Base-by-base conservation (phyloP, 2,888 invertebrate genomes). In the Epistrophella euchroma region DNA sequence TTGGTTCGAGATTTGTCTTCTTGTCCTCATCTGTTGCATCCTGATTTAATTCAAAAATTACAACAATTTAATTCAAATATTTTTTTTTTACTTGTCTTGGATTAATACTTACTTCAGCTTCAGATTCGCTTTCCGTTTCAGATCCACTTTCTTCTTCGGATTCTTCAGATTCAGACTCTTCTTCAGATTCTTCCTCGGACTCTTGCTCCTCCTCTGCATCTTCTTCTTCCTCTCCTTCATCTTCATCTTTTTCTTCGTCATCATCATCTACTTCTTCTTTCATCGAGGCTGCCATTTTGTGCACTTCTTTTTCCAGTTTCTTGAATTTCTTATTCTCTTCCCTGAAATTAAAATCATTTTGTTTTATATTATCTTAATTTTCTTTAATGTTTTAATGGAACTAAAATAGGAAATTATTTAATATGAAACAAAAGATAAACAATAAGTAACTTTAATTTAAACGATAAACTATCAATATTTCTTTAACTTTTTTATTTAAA, bases 261-360 rank as follows among this genome's bases (percentile, higher is more conserved):
- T 95, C 95, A 2, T 96, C 96, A 7, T 95, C 96, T 0, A 95
- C 96, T 2, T 94, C 95, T 89, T 96, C 96, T 89, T 96, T 97
- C 96, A 97, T 96, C 90, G 97, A 94, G 17, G 96, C 96, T 0
- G 97, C 97, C 97, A 97, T 97, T 93, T 97, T 97, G 90, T 97
- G 97, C 11, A 97, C 97, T 93, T 97, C 97, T 88, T 97, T 97
- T 91, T 97, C 97, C 52, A 97, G 92, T 88, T 95, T 95, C 90
- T 96, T 97, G 92, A 96, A 97, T 92, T 96, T 97, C 90, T 95
- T 95, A 90, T 96, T 96, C 89, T 97, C 97, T 50, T 96, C 96
- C 89, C 95, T 95, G 89, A 3, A 81, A 85, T 6, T n/a, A 2
- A 28, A 25, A 56, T 0, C 1, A 15, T 28, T 55, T 25, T 9